These are phyloP conservation scores for Pyrgus malvae DNA, from an alignment of 2,888 invertebrate species.

Conservation along the genomic window DNA sequence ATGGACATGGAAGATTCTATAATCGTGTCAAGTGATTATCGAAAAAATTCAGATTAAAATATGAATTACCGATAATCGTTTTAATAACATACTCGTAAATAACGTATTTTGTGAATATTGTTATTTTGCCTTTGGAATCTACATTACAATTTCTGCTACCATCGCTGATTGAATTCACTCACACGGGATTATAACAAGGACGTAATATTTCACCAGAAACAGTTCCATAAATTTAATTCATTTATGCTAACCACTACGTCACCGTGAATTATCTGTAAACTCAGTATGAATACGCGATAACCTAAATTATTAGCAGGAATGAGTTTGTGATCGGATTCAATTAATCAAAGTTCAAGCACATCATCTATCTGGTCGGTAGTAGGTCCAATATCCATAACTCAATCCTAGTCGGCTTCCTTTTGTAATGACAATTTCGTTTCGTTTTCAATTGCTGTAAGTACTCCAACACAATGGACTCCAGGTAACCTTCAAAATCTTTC, in stretches of 20 bases:
- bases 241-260: slow-evolving; percentile 5
- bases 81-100: no score
- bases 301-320: slow-evolving; percentile 4
- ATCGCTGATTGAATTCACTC: no score
- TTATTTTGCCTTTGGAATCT: no score
- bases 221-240: not conserved
- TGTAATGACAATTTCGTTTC: slow-evolving; percentile 1
- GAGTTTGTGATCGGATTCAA: slow-evolving; percentile 11
- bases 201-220: not conserved
- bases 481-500: not conserved
- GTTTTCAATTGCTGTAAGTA: not conserved
- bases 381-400: slow-evolving; percentile 10
- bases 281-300: slow-evolving; percentile 9
- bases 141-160: no score
- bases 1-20: no score
- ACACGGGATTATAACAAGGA: no score
- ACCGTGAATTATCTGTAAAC: slow-evolving; percentile 2
- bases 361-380: slow-evolving; percentile 7
- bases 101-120: no score
- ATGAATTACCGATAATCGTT: no score
- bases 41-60: no score
- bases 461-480: not conserved
- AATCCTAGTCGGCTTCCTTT: slow-evolving; percentile 4
- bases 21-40: no score
- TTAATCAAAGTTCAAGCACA: slow-evolving; percentile 14